These are phyloP conservation scores for Gallinago media DNA, from an alignment of 2,113 vertebrate species.

Conservation along the genomic window DNA sequence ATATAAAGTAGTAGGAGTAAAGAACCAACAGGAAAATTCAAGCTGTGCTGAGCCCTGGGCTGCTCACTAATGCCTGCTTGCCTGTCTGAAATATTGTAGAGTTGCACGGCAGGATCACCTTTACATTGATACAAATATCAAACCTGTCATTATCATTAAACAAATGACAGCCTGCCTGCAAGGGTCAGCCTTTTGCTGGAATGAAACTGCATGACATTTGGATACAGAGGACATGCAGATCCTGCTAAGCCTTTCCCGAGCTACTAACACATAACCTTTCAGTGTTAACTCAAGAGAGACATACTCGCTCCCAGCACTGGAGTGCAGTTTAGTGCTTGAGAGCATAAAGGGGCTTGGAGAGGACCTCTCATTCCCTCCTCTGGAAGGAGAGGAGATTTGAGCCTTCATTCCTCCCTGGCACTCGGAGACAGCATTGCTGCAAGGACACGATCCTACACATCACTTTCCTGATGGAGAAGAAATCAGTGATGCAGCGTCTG, in stretches of 20 bases:
- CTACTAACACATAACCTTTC: background rate
- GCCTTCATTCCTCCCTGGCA: background rate
- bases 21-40: background rate
- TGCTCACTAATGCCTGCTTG: background rate
- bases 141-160: background rate
- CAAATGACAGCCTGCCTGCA: slow-evolving; percentile 34
- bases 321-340: background rate
- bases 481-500: background rate
- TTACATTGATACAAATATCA: background rate
- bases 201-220: background rate
- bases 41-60: background rate
- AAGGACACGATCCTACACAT: background rate
- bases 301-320: background rate
- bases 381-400: background rate
- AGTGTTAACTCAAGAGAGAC: background rate
- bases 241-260: background rate
- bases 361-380: background rate
- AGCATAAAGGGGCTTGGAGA: background rate
- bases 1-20: background rate
- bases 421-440: background rate
- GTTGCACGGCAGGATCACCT: background rate
- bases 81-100: background rate
- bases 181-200: background rate
- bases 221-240: background rate
- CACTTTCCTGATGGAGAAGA: background rate